These are phyloP conservation scores for Myotis findleyi DNA, from an alignment of 2,797 vertebrate species.

Conservation along the genomic window DNA sequence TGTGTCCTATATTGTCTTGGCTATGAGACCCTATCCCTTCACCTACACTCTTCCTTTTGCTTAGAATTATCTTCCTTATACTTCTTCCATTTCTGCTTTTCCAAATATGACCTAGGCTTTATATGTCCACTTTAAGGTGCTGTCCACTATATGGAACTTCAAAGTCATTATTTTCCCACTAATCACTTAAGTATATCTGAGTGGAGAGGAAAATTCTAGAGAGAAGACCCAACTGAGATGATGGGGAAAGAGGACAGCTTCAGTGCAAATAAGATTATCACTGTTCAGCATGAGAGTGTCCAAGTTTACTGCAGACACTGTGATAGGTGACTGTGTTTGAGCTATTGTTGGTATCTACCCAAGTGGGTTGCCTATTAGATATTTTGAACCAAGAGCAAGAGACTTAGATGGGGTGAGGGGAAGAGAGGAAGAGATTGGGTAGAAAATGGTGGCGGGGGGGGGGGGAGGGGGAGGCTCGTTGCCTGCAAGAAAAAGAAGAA, in stretches of 20 bases:
- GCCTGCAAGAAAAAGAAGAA: neutral
- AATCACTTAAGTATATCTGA: neutral
- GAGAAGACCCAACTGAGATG: neutral
- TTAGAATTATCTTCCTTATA: neutral
- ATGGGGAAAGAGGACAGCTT: neutral
- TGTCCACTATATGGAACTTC: neutral
- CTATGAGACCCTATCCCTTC: neutral
- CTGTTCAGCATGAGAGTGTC: no score
- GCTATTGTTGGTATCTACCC: neutral
- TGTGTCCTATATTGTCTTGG: neutral
- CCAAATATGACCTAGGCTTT: neutral
- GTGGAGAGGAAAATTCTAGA: neutral
- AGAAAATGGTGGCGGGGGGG: neutral
- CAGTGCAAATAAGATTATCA: neutral
- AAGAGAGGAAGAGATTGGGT: no score
- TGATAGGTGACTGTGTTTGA: neutral
- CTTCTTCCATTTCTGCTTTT: neutral
- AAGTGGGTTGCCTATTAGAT: no score
- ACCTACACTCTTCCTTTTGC: neutral
- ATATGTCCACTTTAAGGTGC: neutral
- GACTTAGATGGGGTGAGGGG: accelerated
- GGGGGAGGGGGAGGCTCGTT: no score
- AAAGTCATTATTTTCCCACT: neutral
- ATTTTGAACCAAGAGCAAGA: neutral
- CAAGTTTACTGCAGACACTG: neutral